phyloP scores from a whole-genome alignment of 37 sponge, comb jelly and placozoan genomes.

The Mnemiopsis leidyi region DNA sequence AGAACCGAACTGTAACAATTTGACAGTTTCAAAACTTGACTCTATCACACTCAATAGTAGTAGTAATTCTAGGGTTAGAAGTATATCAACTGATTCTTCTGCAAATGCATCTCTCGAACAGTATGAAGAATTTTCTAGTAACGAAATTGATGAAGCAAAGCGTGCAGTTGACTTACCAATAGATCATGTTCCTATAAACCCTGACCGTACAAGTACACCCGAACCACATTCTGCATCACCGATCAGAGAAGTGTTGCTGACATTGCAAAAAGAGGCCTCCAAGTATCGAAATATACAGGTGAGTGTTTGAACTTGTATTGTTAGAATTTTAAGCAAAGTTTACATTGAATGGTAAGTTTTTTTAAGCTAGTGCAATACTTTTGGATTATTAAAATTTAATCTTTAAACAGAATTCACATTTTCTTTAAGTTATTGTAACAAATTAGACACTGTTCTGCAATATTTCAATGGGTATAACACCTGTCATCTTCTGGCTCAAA shows the following conservation, averaged over 20 bases:
- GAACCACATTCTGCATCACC: conserved; percentile 57
- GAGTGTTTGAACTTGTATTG: too few species aligned
- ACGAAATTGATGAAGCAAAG: background rate
- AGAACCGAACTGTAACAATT: background rate
- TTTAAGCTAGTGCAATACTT: too few species aligned
- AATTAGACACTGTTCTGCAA: too few species aligned
- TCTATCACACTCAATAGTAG: background rate
- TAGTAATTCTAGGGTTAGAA: background rate
- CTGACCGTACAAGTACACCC: background rate
- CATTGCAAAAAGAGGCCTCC: conserved; percentile 49
- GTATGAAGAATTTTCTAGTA: background rate
- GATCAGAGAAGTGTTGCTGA: conserved; percentile 19
- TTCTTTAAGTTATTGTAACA: too few species aligned
- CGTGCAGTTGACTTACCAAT: background rate
- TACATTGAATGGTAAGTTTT: too few species aligned
- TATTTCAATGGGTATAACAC: too few species aligned
- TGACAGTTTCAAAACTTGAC: background rate
- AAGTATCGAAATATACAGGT: conserved; percentile 61
- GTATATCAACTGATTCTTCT: background rate
- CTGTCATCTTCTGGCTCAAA: too few species aligned
- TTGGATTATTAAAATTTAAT: too few species aligned
- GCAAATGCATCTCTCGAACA: background rate
- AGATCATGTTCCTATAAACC: background rate
- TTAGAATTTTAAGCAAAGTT: too few species aligned
- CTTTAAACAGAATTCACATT: too few species aligned